Evolutionary conservation across 2,113 vertebrate genomes (phyloP).

Genomic region (Macrotus californicus): DNA sequence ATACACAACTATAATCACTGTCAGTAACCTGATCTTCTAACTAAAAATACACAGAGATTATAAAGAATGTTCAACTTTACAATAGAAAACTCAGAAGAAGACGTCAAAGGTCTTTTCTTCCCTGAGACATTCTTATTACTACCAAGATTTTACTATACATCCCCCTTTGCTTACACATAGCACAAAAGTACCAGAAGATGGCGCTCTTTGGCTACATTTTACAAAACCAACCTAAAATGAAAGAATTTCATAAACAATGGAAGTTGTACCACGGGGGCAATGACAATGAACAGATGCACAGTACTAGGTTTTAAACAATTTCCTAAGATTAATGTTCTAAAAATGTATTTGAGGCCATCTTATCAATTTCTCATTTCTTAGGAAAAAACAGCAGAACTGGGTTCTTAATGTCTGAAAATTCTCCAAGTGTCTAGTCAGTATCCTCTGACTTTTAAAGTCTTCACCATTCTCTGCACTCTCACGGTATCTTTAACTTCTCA

Average conservation of each 20-base stretch:
- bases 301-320: constrained; percentile 15
- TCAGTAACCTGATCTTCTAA: neutral
- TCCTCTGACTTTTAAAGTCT: neutral
- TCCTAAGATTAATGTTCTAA: constrained; percentile 27
- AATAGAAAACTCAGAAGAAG: neutral
- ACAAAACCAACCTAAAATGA: neutral
- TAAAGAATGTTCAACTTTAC: neutral
- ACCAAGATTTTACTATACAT: neutral
- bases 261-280: neutral
- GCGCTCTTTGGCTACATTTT: neutral
- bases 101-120: neutral
- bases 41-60: neutral
- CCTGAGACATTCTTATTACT: neutral
- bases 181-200: constrained; percentile 25
- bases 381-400: neutral
- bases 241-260: neutral
- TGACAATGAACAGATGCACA: neutral
- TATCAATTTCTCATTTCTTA: constrained; percentile 17
- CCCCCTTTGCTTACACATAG: neutral
- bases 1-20: constrained; percentile 3
- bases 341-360: constrained; percentile 23
- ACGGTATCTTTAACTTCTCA: neutral
- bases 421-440: neutral
- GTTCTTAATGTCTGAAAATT: neutral
- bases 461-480: neutral